Conservation (phyloP, 2,888 invertebrate species). For the Diaphora mendica region DNA sequence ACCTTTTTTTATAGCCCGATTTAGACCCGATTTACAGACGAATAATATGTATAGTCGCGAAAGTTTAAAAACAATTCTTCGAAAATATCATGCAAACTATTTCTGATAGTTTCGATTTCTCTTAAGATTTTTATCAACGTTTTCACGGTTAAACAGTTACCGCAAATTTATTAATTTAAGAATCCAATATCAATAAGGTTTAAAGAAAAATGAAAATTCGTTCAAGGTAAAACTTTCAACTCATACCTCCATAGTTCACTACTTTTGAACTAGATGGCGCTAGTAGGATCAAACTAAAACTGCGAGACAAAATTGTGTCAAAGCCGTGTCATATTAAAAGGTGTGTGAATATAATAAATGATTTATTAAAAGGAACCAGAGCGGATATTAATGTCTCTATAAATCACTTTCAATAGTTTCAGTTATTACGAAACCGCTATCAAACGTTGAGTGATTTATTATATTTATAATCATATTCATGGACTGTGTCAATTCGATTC, state of each 20-base stretch:
- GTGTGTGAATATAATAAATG: conserved; percentile 63
- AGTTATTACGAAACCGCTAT: conserved; percentile 48
- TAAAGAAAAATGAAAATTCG: neutral
- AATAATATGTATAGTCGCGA: too few species aligned
- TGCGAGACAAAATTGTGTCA: conserved; percentile 65
- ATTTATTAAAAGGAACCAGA: conserved; percentile 67
- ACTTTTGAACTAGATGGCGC: conserved; percentile 68
- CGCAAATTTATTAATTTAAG: neutral
- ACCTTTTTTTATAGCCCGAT: too few species aligned
- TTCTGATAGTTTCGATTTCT: neutral
- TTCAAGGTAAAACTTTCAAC: neutral
- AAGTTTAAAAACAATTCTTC: too few species aligned
- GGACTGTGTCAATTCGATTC: conserved; percentile 43
- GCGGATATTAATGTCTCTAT: conserved; percentile 63
- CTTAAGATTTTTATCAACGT: neutral
- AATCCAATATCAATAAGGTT: neutral
- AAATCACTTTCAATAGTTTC: conserved; percentile 56
- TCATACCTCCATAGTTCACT: conserved; percentile 47
- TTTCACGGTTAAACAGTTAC: neutral
- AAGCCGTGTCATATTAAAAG: conserved; percentile 68
- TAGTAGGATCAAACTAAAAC: conserved; percentile 46
- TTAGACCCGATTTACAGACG: too few species aligned
- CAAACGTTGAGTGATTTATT: conserved; percentile 47
- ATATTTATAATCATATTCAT: conserved; percentile 41
- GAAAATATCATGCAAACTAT: neutral